These are phyloP conservation scores for Lycophotia porphyrea DNA, from an alignment of 2,888 invertebrate species.

Conservation along the genomic window DNA sequence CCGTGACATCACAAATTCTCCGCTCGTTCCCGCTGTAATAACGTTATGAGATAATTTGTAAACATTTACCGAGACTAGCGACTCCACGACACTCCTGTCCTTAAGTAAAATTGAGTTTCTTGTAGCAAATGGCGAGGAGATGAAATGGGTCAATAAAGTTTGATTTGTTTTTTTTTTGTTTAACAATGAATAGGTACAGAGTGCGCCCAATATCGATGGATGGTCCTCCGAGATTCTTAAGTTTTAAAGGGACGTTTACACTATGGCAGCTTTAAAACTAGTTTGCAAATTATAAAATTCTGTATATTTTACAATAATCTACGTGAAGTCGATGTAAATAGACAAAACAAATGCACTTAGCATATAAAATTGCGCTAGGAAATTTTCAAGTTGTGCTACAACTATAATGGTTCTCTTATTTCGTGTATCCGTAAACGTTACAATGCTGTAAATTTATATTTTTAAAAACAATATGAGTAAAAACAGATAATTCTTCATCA, in stretches of 20 bases:
- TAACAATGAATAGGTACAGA: neutral
- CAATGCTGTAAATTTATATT: no score
- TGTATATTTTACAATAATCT: neutral
- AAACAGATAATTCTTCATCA: constrained; percentile 16
- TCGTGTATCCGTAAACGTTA: no score
- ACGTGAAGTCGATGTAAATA: neutral
- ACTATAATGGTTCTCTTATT: neutral
- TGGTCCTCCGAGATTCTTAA: neutral
- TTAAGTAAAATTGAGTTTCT: constrained; percentile 40
- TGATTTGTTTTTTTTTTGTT: neutral
- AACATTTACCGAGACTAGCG: constrained; percentile 51
- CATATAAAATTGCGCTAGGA: neutral
- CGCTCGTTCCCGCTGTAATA: constrained; percentile 41
- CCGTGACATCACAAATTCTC: constrained; percentile 54
- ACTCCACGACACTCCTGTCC: constrained; percentile 34
- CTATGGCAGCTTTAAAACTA: neutral
- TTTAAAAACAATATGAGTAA: neutral
- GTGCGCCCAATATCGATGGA: neutral
- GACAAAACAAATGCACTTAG: neutral
- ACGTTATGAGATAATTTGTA: constrained; percentile 61
- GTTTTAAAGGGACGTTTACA: neutral
- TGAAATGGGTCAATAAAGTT: constrained; percentile 27
- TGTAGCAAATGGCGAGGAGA: constrained; percentile 14
- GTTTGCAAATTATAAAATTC: neutral
- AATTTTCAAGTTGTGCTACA: neutral